Conservation (phyloP, 2,797 vertebrate genomes). For the Potorous gilbertii region DNA sequence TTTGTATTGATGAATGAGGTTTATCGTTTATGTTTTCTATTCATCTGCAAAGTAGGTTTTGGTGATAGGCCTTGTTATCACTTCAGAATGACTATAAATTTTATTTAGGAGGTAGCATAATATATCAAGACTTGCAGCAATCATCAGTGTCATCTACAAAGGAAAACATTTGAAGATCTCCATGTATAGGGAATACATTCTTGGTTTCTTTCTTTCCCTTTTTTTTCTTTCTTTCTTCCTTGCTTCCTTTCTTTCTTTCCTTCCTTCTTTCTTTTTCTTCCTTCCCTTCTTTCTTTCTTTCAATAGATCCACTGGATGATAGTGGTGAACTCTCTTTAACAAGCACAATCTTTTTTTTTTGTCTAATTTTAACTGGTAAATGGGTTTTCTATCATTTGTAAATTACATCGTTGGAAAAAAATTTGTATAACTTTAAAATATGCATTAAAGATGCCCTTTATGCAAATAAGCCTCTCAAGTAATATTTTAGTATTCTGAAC, state of each 20-base stretch:
- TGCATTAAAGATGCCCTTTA: neutral
- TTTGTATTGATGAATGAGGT: neutral
- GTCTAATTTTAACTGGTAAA: neutral
- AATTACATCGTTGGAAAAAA: neutral
- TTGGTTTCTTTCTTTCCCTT: neutral
- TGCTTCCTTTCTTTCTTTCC: too few relatives aligned
- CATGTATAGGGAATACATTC: neutral
- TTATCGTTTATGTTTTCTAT: neutral
- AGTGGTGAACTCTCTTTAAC: neutral
- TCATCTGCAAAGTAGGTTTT: neutral
- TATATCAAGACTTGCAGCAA: neutral
- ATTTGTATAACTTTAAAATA: neutral
- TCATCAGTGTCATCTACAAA: neutral
- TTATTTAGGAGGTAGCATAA: neutral
- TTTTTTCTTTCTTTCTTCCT: neutral
- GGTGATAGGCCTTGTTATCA: neutral
- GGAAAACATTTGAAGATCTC: neutral
- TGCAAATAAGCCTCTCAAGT: neutral
- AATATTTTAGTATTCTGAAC: neutral
- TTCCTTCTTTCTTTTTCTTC: too few relatives aligned
- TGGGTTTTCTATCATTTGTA: neutral
- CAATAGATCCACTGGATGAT: neutral
- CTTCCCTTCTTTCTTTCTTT: neutral
- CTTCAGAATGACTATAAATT: neutral
- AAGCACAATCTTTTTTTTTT: neutral